These are phyloP conservation scores for Tribolium castaneum DNA, from an alignment of 1,140 invertebrate genomes.

Conservation along the genomic window DNA sequence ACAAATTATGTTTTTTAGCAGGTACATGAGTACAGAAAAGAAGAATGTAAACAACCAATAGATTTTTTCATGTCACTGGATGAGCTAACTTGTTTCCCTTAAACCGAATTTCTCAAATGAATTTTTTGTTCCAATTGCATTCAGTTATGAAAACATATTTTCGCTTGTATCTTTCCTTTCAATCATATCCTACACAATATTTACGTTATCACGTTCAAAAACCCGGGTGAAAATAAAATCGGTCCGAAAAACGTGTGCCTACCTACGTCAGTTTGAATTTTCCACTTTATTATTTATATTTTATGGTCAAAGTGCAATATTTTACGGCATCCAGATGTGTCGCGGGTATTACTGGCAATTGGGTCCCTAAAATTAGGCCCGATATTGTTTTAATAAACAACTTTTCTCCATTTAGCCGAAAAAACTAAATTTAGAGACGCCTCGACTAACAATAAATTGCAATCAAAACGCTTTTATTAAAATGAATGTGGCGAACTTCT, in stretches of 20 bases:
- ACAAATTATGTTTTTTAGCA: conserved; percentile 12
- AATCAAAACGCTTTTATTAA: conserved; percentile 25
- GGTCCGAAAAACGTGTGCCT: background rate
- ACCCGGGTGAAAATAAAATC: conserved; percentile 1
- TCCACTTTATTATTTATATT: conserved; percentile 29
- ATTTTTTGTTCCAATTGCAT: background rate
- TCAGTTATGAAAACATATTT: background rate
- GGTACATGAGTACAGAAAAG: background rate
- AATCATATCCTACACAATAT: background rate
- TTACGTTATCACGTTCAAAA: conserved; percentile 8
- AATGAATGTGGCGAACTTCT: conserved; percentile 28
- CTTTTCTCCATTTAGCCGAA: background rate
- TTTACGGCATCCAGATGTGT: background rate
- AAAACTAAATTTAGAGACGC: conserved; percentile 11
- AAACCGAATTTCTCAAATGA: background rate
- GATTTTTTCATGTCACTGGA: background rate
- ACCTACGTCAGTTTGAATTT: conserved; percentile 7
- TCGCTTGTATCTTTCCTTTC: background rate
- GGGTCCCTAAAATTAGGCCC: background rate
- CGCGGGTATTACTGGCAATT: conserved; percentile 4
- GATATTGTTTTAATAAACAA: conserved; percentile 14
- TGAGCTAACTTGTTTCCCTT: background rate
- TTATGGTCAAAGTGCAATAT: conserved; percentile 2
- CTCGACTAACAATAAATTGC: conserved; percentile 8
- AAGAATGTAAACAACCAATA: background rate